Base-by-base conservation (phyloP, 2,888 invertebrate genomes). In the Archaeoteleia sp. region DNA sequence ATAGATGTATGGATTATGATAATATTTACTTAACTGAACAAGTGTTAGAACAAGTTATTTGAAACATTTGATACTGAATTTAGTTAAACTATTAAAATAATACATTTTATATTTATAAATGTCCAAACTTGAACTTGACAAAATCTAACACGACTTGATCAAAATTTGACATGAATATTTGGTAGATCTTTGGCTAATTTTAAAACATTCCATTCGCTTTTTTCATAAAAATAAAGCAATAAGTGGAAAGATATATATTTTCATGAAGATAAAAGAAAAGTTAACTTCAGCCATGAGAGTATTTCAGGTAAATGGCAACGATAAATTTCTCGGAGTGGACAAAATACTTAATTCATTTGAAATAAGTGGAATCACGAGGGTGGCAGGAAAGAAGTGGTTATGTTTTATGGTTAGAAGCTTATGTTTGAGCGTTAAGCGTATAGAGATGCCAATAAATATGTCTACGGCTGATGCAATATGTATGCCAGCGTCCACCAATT, bases 371-470 rank as follows among this genome's bases (percentile, higher is more conserved):
- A 43, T 2, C 25, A 43, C 34, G 53, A 46, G 61, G 61, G 53
- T 61, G 61, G 39, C 34, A 53, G 58, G 57, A 67, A 65, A 65
- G 51, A 53, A 51, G 46, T 15, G 42, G 43, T 58, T 65, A 65
- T 65, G 45, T 69, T 69, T 58, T 60, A 54, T 65, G 40, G 66
- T 62, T 63, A 17, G 35, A 25, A 2, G 23, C 9, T 43, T 25
- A 70, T 58, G 70, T 32, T 51, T 53, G 54, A 58, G 70, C 62
- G 63, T 63, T 49, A 61, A 63, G 51, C 55, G 60, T 48, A 54
- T 62, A 63, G 60, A 62, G 62, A 63, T 43, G 67, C 67, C 70
- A 70, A 70, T 67, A 67, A 67, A 70, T 70, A 70, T 67, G 54
- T 61, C 70, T 35, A 20, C 35, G 46, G 46, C 65, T 65, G 57